Evolutionary conservation across 2,888 invertebrate genomes (phyloP).

Genomic region (Patella ulyssiponensis): DNA sequence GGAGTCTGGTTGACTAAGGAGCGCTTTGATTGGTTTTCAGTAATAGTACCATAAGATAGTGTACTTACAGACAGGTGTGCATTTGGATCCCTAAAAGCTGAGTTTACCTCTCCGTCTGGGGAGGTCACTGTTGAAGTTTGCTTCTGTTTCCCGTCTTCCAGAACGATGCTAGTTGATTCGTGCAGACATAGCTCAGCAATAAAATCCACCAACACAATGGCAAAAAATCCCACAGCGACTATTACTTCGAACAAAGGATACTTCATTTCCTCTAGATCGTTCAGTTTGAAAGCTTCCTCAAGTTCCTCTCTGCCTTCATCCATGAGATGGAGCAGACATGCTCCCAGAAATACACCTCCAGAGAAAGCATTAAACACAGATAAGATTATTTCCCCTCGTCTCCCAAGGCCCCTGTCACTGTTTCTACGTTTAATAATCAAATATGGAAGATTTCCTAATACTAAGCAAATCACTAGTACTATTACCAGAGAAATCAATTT

Average conservation of each 20-base stretch:
- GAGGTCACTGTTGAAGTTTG: background rate
- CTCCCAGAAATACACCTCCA: conserved; percentile 69
- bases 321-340: conserved; percentile 66
- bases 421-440: background rate
- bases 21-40: background rate
- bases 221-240: conserved; percentile 64
- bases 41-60: background rate
- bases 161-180: background rate
- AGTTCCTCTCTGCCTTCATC: conserved; percentile 63
- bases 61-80: background rate
- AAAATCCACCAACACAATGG: conserved; percentile 60
- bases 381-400: conserved; percentile 15
- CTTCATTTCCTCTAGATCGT: conserved; percentile 4
- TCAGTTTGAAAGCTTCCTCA: conserved; percentile 22
- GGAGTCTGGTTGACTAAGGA: background rate
- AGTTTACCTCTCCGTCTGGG: background rate
- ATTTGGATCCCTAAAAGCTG: background rate
- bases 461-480: conserved; percentile 11
- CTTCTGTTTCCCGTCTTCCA: background rate
- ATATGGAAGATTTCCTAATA: conserved; percentile 14
- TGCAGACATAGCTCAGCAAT: background rate
- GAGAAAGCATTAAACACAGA: conserved; percentile 55
- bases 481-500: conserved; percentile 9
- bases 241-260: conserved; percentile 67
- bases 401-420: background rate